Percentiles rank a stretch among this genome's conserved stretches.
These are phyloP conservation scores for Dugesia japonica DNA, from an alignment of 2,888 invertebrate genomes.

Conservation along the genomic window DNA sequence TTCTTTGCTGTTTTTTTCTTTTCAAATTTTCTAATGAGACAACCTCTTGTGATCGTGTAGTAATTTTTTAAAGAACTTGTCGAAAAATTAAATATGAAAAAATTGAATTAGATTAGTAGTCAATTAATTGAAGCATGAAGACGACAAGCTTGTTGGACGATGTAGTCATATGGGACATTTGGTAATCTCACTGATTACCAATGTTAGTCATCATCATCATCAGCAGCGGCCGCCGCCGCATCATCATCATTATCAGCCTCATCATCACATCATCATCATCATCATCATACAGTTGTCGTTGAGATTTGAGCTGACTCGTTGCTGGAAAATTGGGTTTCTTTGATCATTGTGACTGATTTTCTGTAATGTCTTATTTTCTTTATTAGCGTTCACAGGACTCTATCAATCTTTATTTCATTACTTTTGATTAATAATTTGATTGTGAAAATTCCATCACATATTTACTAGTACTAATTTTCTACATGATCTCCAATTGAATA, in stretches of 20 bases:
- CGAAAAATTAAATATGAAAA: conserved; percentile 20
- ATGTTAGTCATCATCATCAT: conserved; percentile 13
- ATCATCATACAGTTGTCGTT: neutral
- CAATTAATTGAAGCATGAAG: conserved; percentile 20
- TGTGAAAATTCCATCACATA: neutral
- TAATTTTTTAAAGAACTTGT: conserved; percentile 13
- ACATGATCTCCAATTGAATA: neutral
- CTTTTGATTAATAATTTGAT: conserved; percentile 9
- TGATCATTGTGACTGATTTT: conserved; percentile 11
- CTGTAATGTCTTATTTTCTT: conserved; percentile 14
- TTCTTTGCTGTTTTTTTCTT: neutral
- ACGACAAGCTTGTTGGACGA: conserved; percentile 13
- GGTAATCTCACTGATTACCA: conserved; percentile 13
- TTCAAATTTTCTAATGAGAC: conserved; percentile 9
- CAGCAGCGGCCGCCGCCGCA: neutral
- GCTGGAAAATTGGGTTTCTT: neutral
- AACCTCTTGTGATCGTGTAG: conserved; percentile 6
- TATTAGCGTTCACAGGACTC: neutral
- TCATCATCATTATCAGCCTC: neutral
- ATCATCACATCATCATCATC: neutral
- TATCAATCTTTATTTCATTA: conserved; percentile 5
- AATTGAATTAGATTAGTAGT: conserved; percentile 13
- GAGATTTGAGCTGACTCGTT: conserved; percentile 9
- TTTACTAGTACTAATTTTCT: neutral
- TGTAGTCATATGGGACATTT: conserved; percentile 13